A percentile compares a stretch with the other conserved stretches of the same genome.
These are phyloP conservation scores for Callospermophilus lateralis DNA, from an alignment of 2,113 vertebrate species.

Conservation along the genomic window DNA sequence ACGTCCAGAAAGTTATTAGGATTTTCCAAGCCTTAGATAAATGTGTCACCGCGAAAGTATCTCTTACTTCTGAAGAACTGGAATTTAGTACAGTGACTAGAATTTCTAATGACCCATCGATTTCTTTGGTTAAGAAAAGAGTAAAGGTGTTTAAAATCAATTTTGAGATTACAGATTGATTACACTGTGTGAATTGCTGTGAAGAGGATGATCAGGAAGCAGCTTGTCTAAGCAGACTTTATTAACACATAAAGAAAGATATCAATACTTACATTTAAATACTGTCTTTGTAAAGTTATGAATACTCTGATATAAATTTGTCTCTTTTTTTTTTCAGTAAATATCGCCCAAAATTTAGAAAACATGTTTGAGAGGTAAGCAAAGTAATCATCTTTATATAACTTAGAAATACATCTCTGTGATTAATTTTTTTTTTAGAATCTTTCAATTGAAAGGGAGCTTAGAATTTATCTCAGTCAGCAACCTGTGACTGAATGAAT, in stretches of 20 bases:
- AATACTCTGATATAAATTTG: background rate
- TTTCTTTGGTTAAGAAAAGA: slow-evolving; percentile 47
- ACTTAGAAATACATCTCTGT: background rate
- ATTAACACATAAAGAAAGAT: slow-evolving; percentile 17
- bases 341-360: background rate
- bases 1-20: slow-evolving; percentile 28
- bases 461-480: background rate
- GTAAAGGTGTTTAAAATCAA: slow-evolving; percentile 25
- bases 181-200: background rate
- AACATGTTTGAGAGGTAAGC: background rate
- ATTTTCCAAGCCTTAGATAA: slow-evolving; percentile 38
- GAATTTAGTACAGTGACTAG: slow-evolving; percentile 50
- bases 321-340: background rate
- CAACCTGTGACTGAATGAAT: background rate
- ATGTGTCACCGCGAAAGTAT: slow-evolving; percentile 6
- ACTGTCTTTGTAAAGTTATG: background rate
- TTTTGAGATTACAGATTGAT: background rate
- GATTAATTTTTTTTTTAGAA: background rate
- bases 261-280: slow-evolving; percentile 35
- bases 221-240: background rate
- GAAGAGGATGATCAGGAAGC: background rate
- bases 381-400: background rate
- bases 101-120: background rate
- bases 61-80: slow-evolving; percentile 52
- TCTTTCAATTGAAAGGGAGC: background rate